These are phyloP conservation scores for Entosphenus tridentatus DNA, from an alignment of 2,113 vertebrate species.

Conservation along the genomic window DNA sequence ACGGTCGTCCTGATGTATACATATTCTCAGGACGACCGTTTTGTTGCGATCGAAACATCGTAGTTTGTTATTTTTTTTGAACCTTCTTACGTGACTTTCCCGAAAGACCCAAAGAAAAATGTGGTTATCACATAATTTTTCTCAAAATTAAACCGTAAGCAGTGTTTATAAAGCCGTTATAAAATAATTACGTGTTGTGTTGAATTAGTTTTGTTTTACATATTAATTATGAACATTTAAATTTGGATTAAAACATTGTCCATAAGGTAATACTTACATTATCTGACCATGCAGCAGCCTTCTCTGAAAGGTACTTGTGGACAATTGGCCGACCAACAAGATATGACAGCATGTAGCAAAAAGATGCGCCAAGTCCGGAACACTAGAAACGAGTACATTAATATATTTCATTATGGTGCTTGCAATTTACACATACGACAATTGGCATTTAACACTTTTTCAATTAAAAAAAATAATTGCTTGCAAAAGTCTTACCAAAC, in stretches of 20 bases:
- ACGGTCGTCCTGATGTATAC: neutral
- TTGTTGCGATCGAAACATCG: no score
- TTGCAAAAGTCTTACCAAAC: slow-evolving; percentile 46
- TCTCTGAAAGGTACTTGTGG: slow-evolving; percentile 84
- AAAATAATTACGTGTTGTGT: no score
- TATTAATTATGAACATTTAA: no score
- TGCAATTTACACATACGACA: neutral
- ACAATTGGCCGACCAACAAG: slow-evolving; percentile 79
- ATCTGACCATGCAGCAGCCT: slow-evolving; percentile 78
- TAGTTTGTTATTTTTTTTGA: no score
- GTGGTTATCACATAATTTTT: no score
- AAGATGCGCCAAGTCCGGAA: slow-evolving; percentile 82
- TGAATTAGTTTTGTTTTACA: no score
- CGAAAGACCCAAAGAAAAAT: no score
- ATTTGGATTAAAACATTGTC: no score
- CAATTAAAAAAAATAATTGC: neutral
- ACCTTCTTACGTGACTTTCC: no score
- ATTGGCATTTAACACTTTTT: neutral
- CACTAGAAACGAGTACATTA: slow-evolving; percentile 28
- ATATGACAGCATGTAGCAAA: slow-evolving; percentile 91
- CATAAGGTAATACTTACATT: slow-evolving; percentile 34
- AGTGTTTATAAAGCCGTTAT: no score
- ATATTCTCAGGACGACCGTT: neutral
- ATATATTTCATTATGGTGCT: no score
- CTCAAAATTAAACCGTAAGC: no score